Percentiles rank a stretch among this genome's conserved stretches.
These are phyloP conservation scores for Chionoecetes opilio DNA, from an alignment of 1,140 invertebrate genomes.

Conservation along the genomic window DNA sequence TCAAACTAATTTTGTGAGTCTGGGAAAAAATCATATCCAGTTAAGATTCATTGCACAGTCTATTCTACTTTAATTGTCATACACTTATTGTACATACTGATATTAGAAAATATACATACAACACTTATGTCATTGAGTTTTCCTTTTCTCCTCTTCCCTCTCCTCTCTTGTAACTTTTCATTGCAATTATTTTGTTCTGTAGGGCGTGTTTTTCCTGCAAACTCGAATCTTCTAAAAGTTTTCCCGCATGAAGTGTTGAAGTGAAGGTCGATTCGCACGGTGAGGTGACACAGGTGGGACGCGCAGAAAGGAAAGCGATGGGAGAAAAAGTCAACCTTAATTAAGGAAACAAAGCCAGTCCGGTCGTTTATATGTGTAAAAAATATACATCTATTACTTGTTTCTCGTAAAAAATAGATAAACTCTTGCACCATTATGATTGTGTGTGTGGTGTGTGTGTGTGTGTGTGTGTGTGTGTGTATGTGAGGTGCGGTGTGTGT, in stretches of 20 bases:
- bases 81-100: neutral
- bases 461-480: constrained; percentile 21
- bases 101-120: neutral
- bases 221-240: neutral
- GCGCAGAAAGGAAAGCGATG: neutral
- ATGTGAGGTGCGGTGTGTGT: neutral
- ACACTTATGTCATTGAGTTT: neutral
- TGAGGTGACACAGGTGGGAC: neutral
- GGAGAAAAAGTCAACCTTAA: neutral
- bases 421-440: neutral
- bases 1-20: constrained; percentile 29
- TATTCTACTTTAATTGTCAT: neutral
- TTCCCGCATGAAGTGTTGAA: neutral
- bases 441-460: constrained; percentile 23
- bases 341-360: constrained; percentile 8
- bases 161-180: neutral
- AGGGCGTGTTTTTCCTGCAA: neutral
- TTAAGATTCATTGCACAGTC: neutral
- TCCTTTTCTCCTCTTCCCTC: too few relatives aligned
- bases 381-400: neutral
- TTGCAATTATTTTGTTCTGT: neutral
- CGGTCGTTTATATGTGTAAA: constrained; percentile 17
- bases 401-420: constrained; percentile 22
- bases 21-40: constrained; percentile 3
- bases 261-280: constrained; percentile 10